phyloP scores from a whole-genome alignment of 2,888 invertebrate genomes.

The Xiphydria camelus region DNA sequence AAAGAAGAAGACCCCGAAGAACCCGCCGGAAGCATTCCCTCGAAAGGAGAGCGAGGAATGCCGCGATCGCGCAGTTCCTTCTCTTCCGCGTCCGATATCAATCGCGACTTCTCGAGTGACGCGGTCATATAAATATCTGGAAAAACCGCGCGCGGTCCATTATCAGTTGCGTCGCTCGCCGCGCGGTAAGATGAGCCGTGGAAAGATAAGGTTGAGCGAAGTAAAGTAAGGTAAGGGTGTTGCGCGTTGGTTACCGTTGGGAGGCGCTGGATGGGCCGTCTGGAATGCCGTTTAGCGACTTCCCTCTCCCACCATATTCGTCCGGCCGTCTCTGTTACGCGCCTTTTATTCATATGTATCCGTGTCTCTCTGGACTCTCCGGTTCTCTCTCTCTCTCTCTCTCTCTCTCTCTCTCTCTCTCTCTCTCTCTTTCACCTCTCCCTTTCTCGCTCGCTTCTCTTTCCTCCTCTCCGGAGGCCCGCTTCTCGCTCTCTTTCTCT shows the following conservation, averaged over 20 bases:
- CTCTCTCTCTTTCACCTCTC: constrained; percentile 3
- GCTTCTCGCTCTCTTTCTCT: constrained; percentile 14
- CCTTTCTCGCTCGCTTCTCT: constrained; percentile 3
- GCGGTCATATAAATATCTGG: no score
- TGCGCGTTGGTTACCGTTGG: constrained; percentile 56
- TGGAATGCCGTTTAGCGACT: constrained; percentile 58
- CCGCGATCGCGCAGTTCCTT: no score
- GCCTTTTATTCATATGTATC: not conserved
- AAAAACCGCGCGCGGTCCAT: no score
- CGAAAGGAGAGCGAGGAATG: no score
- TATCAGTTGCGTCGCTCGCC: no score
- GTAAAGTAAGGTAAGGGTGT: constrained; percentile 44
- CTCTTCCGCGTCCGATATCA: no score
- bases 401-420: not conserved
- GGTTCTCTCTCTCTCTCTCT: not conserved
- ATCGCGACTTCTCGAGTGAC: no score
- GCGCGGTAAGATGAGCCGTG: constrained; percentile 24
- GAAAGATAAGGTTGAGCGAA: constrained; percentile 25
- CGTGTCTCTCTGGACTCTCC: not conserved
- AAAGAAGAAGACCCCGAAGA: no score
- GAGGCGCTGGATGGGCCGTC: constrained; percentile 52
- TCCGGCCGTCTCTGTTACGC: constrained; percentile 23
- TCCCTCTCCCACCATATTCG: constrained; percentile 46
- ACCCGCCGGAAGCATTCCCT: no score
- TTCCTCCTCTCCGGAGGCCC: constrained; percentile 15